Conservation (phyloP, 2,888 invertebrate species). For the Nomada ferruginata region DNA sequence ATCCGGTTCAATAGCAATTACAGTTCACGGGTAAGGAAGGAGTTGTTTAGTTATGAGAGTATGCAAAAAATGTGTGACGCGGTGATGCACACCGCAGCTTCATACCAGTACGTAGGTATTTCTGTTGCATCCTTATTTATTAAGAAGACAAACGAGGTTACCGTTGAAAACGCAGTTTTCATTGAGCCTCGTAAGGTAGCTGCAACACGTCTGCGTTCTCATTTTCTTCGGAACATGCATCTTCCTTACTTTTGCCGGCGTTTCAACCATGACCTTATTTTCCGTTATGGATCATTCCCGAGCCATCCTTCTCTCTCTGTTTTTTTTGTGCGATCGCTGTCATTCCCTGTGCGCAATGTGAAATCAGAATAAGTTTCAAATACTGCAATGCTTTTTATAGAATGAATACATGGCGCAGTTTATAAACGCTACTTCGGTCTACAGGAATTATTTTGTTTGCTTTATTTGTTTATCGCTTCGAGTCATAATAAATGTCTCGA, state of each 20-base stretch:
- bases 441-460: background rate
- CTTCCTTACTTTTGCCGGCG: conserved; percentile 21
- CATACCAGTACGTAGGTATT: background rate
- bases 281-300: conserved; percentile 22
- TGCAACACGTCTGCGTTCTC: conserved; percentile 16
- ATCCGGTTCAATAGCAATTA: background rate
- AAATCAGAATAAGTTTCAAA: background rate
- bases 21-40: background rate
- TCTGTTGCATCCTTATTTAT: background rate
- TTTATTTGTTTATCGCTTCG: too few species aligned
- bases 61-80: background rate
- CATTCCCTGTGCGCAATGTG: background rate
- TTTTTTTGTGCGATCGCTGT: background rate
- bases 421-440: background rate
- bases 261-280: conserved; percentile 30
- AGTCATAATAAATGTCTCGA: too few species aligned
- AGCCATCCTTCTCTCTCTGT: conserved; percentile 8
- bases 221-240: conserved; percentile 15
- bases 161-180: conserved; percentile 10
- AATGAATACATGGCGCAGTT: background rate
- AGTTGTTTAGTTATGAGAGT: too few species aligned
- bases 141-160: conserved; percentile 27
- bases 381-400: background rate
- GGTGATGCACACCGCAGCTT: background rate
- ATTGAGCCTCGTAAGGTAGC: conserved; percentile 20